A percentile compares a stretch with the other conserved stretches of the same genome.
Evolutionary conservation across 1,140 invertebrate genomes (phyloP).

Genomic region (Acyrthosiphon pisum): DNA sequence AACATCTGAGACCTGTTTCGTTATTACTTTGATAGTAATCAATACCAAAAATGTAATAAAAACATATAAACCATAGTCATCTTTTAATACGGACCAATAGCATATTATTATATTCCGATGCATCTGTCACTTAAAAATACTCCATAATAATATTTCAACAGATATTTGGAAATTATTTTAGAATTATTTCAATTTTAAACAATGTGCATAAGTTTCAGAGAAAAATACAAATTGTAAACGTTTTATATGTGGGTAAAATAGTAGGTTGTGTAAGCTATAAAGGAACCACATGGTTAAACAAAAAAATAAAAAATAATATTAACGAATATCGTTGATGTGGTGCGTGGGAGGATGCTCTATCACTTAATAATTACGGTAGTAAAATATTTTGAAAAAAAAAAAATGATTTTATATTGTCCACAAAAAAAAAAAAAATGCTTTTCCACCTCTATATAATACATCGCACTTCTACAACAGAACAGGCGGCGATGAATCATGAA

Average conservation of each 20-base stretch:
- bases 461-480: background rate
- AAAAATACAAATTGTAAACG: background rate
- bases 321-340: background rate
- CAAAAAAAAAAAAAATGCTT: background rate
- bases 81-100: background rate
- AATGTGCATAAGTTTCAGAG: background rate
- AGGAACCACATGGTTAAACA: background rate
- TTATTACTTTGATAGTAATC: slow-evolving; percentile 17
- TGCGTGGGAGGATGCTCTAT: background rate
- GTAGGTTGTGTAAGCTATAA: background rate
- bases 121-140: background rate
- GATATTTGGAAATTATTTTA: background rate
- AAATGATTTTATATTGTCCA: background rate
- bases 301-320: background rate
- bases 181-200: background rate
- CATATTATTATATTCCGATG: background rate
- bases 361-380: background rate
- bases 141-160: background rate
- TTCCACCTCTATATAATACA: background rate
- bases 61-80: background rate
- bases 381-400: background rate
- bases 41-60: background rate
- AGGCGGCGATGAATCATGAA: background rate
- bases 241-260: background rate
- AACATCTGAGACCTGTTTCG: background rate